Base-by-base conservation (phyloP, 92 coral and sea anemone genomes). In the Paramuricea clavata region DNA sequence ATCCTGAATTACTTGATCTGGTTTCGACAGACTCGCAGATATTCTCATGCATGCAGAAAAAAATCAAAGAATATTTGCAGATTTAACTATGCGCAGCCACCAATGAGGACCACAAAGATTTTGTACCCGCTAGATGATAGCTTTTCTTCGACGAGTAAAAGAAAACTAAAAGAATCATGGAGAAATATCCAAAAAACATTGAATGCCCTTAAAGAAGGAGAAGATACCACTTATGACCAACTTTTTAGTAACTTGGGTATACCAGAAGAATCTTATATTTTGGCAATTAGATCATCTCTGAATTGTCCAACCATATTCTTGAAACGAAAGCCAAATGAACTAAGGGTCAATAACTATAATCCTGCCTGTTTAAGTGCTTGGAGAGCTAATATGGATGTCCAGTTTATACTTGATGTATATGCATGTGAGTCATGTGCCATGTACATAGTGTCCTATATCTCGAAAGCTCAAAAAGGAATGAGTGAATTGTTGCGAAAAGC, bases 151-250 rank as follows among this genome's bases (percentile, higher is more conserved):
- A 25, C 41, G 44, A 36, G 16, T n/a, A 25, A 10, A 28, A 27
- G 13, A 35, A 36, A 77, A 28, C 89, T 75, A 36, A 69, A 78
- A 43, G 76, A 89, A 6, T 43, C 50, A 26, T 89, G 86, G 89
- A 89, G 71, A 85, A 42, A 19, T n/a, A 89, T 83, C 15, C 65
- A 72, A 27, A 78, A 89, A 19, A 72, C 85, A 50, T 85, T 89
- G 83, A 85, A 78, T 89, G 89, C 56, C 41, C 71, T 78, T 79
- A 84, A 85, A 42, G 94, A 92, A 35, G 93, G 95, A 35, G 87
- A 90, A 70, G 91, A 92, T 52, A 87, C 90, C 67, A n/a, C 88
- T 23, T 86, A 90, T 90, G 93, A 92, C 64, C 82, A 92, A 83
- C 49, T 92, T 23, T 77, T 90, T 12, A 21, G 7, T 23, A 83